Conservation (phyloP, 2,888 invertebrate genomes). For the Hirtodrosophila histrioides region DNA sequence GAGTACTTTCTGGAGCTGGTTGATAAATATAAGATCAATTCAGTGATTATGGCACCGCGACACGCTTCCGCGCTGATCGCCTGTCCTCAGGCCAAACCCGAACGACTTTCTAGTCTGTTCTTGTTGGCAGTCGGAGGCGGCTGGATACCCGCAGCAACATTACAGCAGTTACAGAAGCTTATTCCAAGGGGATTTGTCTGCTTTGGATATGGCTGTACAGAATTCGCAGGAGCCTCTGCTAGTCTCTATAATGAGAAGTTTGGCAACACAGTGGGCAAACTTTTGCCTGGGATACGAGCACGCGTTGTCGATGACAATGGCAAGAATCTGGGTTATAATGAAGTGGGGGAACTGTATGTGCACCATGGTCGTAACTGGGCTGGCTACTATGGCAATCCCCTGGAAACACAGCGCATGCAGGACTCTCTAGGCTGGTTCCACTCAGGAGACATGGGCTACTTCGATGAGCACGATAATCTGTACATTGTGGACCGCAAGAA, state of each 20-base stretch:
- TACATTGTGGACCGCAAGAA: constrained; percentile 75
- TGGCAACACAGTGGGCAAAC: constrained; percentile 53
- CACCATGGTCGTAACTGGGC: constrained; percentile 46
- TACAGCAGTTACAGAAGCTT: constrained; percentile 14
- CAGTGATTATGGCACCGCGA: constrained; percentile 46
- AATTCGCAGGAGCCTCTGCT: constrained; percentile 30
- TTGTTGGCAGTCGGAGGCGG: constrained; percentile 37
- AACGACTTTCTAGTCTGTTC: constrained; percentile 17
- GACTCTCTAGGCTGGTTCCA: constrained; percentile 73
- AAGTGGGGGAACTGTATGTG: constrained; percentile 70
- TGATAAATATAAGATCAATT: constrained; percentile 56
- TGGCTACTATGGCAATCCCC: constrained; percentile 75
- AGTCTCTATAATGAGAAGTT: constrained; percentile 6
- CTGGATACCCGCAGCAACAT: constrained; percentile 12
- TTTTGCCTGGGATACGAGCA: constrained; percentile 36
- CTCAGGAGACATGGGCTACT: constrained; percentile 78
- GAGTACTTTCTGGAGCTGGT: constrained; percentile 60
- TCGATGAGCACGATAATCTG: constrained; percentile 69
- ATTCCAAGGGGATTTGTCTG: constrained; percentile 16
- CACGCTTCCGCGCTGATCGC: constrained; percentile 45
- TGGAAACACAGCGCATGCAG: constrained; percentile 51
- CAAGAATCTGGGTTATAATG: constrained; percentile 46
- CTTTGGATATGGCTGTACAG: constrained; percentile 55
- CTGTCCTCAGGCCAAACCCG: constrained; percentile 34
- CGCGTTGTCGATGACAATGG: constrained; percentile 72